These are phyloP conservation scores for Coilia nasus DNA, from an alignment of 2,797 vertebrate species.

Conservation along the genomic window DNA sequence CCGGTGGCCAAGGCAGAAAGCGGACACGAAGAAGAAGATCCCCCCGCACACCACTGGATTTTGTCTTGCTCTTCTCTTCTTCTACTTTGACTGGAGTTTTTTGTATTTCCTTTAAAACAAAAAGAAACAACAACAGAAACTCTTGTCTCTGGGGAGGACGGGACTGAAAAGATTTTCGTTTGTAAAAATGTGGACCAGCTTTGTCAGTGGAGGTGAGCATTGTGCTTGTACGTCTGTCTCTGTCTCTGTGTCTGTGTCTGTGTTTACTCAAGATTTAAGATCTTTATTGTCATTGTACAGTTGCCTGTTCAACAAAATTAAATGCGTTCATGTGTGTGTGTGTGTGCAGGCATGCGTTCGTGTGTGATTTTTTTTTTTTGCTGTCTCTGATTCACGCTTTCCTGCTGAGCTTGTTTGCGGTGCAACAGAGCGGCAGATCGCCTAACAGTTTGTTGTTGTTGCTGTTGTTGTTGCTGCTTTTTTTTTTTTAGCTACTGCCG, in stretches of 20 bases:
- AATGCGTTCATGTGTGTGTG: background rate
- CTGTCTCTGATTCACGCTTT: background rate
- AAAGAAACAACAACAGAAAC: constrained; percentile 27
- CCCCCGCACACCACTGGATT: constrained; percentile 56
- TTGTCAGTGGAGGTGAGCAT: constrained; percentile 83
- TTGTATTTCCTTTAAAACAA: constrained; percentile 51
- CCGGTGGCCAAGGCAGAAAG: background rate
- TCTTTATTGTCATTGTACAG: too few relatives aligned
- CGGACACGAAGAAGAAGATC: background rate
- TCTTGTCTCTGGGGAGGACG: constrained; percentile 44
- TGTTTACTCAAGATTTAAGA: too few relatives aligned
- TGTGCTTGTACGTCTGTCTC: background rate
- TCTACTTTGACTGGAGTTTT: constrained; percentile 36
- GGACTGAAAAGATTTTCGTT: constrained; percentile 44
- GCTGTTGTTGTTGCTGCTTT: background rate
- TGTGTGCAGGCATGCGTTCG: background rate
- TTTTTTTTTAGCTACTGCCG: background rate
- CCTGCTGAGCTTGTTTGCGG: constrained; percentile 1
- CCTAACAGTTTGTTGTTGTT: constrained; percentile 15
- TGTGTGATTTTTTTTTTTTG: background rate
- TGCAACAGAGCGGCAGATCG: constrained; percentile 6
- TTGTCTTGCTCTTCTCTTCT: background rate
- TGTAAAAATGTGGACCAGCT: constrained; percentile 83
- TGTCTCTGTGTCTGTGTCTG: background rate
- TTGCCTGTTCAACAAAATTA: too few relatives aligned